Evolutionary conservation across 1,140 invertebrate species (phyloP), one percentile per base, ranked within the genome.

Genomic region (Hormaphis cornu): DNA sequence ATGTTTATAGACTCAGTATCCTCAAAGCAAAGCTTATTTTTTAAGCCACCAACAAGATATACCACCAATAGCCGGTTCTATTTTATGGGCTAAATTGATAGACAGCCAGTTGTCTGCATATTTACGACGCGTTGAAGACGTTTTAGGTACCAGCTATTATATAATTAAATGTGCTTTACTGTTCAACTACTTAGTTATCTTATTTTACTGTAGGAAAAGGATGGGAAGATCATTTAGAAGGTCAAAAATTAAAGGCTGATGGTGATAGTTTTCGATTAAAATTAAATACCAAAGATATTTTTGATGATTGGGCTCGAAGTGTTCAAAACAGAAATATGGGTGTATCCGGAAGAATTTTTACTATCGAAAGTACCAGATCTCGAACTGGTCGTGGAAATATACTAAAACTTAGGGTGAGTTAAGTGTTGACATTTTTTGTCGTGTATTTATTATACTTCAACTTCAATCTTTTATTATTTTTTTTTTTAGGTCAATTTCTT

Each of bases 141-240:
- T 99, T 42, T 82, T 99, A 30, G 95, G 90, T 85, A 80, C 81
- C 56, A n/a, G 30, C 0, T 20, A 35, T 40, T 7, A 20, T 14
- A n/a, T 22, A 18, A 12, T 18, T 4, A 16, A 54, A 70, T 20
- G 14, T 24, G 5, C 0, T 14, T 42, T 42, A 69, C 44, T 16
- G 58, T 7, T 16, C 56, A 18, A 35, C 18, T 7, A 22, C 1
- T 69, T 9, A 71, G 40, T 44, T 28, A 22, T 61, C 28, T 1
- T 18, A 63, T 63, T 28, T 61, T 44, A 5, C 2, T 63, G 26
- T 33, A 88, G 87, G 94, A 14, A 96, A 97, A 81, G 95, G 94
- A 35, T 99, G 97, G 97, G 95, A 98, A 78, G 96, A 94, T 75
- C 95, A 99, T 78, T 95, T 98, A 28, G 97, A 99, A 79, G 97